Conservation (phyloP, 1,140 invertebrate genomes). For the Drosophila parabipectinata region DNA sequence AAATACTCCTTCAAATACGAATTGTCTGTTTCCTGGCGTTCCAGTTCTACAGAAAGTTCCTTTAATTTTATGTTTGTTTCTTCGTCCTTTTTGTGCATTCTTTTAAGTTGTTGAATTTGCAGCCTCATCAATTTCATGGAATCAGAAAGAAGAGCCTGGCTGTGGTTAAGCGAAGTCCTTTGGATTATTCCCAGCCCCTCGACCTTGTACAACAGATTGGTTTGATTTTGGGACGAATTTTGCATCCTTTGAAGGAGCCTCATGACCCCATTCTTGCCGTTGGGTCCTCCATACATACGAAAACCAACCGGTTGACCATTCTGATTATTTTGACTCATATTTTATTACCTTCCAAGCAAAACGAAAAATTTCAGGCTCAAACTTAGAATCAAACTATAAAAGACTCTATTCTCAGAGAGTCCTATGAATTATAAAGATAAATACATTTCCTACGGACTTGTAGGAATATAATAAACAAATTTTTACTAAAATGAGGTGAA, state of each 20-base stretch:
- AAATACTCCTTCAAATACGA: background rate
- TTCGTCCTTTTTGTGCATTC: background rate
- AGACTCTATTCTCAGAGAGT: background rate
- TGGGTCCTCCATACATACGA: background rate
- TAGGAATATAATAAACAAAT: background rate
- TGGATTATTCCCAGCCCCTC: background rate
- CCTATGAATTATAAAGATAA: background rate
- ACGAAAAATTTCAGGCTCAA: background rate
- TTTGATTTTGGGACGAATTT: too few relatives aligned
- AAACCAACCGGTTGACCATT: background rate
- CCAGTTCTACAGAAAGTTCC: background rate
- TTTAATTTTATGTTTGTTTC: background rate
- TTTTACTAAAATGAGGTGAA: background rate
- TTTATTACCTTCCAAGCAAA: background rate
- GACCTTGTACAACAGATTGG: background rate
- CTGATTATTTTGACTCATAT: background rate
- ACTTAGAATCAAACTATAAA: background rate
- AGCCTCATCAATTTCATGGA: background rate
- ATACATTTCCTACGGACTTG: too few relatives aligned
- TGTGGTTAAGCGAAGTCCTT: background rate
- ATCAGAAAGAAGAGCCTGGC: background rate
- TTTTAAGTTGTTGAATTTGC: background rate
- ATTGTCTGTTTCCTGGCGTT: background rate
- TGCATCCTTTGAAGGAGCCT: background rate
- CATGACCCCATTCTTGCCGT: background rate